A percentile compares a stretch with the other conserved stretches of the same genome.
These are phyloP conservation scores for Apolygus lucorum DNA, from an alignment of 1,140 invertebrate genomes.

Conservation along the genomic window DNA sequence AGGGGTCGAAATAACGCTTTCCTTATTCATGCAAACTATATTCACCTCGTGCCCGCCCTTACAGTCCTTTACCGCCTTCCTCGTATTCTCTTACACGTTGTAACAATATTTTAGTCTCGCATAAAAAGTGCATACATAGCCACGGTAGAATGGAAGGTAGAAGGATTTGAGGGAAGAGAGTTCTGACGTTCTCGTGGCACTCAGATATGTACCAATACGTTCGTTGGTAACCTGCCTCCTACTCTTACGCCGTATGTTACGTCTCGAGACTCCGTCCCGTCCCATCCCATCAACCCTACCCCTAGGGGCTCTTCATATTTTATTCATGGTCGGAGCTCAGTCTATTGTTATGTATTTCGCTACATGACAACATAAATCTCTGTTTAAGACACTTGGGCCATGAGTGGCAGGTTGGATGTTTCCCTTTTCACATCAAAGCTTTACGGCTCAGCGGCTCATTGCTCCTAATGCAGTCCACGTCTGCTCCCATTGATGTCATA, in stretches of 20 bases:
- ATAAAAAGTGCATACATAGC: constrained; percentile 4
- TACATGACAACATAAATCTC: constrained; percentile 16
- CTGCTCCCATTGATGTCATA: neutral
- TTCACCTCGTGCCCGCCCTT: constrained; percentile 20
- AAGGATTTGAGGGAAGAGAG: constrained; percentile 6
- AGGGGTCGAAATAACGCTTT: constrained; percentile 6
- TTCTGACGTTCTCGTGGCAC: neutral
- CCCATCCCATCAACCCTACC: neutral
- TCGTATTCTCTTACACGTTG: constrained; percentile 17
- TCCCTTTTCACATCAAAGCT: constrained; percentile 7
- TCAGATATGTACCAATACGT: constrained; percentile 12
- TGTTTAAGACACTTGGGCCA: constrained; percentile 3
- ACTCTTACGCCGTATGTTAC: neutral
- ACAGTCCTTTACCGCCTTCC: neutral
- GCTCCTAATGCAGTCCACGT: constrained; percentile 16
- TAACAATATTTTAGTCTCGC: constrained; percentile 19
- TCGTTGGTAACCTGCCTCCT: constrained; percentile 1
- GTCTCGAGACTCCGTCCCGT: neutral
- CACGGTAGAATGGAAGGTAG: neutral
- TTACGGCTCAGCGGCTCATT: constrained; percentile 11
- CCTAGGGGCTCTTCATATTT: constrained; percentile 5
- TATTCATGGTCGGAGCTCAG: constrained; percentile 5
- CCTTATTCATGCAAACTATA: constrained; percentile 23
- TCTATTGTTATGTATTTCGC: constrained; percentile 16
- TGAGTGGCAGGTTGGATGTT: constrained; percentile 16